Percentiles rank a stretch among this genome's conserved stretches.
Conservation (phyloP, 37 sponge, comb jelly and placozoan species). For the Ephydatia muelleri region DNA sequence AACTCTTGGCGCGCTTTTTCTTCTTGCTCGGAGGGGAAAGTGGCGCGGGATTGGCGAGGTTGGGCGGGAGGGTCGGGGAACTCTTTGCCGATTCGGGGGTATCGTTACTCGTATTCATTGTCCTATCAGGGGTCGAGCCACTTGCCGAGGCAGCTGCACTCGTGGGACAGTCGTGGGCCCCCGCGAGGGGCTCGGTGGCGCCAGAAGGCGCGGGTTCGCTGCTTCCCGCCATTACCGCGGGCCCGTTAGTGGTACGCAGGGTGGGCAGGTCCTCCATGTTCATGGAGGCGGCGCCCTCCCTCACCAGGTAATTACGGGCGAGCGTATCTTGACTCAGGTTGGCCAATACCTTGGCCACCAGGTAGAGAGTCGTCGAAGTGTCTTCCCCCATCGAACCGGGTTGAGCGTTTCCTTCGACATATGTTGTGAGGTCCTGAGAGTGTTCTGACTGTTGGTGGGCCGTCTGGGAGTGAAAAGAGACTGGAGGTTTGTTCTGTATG, state of each 20-base stretch:
- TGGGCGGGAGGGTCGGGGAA: neutral
- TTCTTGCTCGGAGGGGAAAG: slow-evolving; percentile 15
- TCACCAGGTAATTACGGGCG: slow-evolving; percentile 24
- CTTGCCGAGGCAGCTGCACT: neutral
- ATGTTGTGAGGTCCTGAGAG: neutral
- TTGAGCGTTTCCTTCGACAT: neutral
- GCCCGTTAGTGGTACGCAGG: neutral
- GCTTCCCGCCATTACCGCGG: neutral
- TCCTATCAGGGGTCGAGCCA: neutral
- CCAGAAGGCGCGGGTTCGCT: neutral
- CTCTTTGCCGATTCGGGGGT: neutral
- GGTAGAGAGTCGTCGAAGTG: slow-evolving; percentile 38
- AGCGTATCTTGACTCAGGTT: slow-evolving; percentile 60
- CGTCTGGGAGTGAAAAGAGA: slow-evolving; percentile 57
- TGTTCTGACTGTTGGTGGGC: slow-evolving; percentile 34
- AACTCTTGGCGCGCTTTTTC: slow-evolving; percentile 70
- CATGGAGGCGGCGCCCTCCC: neutral
- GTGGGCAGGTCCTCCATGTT: neutral
- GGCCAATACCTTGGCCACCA: slow-evolving; percentile 67
- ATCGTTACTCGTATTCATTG: neutral
- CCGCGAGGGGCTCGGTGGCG: neutral
- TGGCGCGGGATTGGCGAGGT: neutral
- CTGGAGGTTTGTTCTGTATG: slow-evolving; percentile 28
- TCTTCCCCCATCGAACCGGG: neutral
- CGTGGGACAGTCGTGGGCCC: neutral